phyloP scores from a whole-genome alignment of 2,888 invertebrate genomes.

The Hoplodrina ambigua region DNA sequence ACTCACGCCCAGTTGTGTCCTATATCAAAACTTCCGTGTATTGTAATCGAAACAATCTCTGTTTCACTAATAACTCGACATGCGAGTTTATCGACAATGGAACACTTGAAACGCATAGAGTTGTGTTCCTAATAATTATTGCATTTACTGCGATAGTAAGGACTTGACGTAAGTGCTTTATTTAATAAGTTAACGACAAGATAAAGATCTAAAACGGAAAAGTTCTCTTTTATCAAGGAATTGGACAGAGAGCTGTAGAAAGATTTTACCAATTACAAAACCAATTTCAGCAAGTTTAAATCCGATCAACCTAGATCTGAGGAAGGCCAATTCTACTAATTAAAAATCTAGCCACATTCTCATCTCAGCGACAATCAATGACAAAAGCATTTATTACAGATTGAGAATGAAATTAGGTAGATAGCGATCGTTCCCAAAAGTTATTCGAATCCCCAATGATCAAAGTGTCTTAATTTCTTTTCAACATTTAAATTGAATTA shows the following conservation, averaged over 20 bases:
- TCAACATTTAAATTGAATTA: not conserved
- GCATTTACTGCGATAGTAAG: slow-evolving; percentile 12
- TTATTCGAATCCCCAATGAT: not conserved
- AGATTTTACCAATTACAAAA: not conserved
- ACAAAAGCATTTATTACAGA: too few species aligned
- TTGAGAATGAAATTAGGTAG: too few species aligned
- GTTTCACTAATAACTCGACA: slow-evolving; percentile 30
- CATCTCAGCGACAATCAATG: too few species aligned
- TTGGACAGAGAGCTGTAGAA: not conserved
- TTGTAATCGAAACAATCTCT: slow-evolving; percentile 26
- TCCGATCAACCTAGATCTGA: not conserved
- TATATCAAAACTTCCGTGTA: slow-evolving; percentile 29
- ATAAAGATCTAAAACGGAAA: slow-evolving; percentile 9
- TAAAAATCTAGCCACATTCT: too few species aligned
- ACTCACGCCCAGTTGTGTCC: slow-evolving; percentile 16
- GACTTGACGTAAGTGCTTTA: slow-evolving; percentile 17
- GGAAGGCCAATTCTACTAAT: too few species aligned
- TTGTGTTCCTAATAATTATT: slow-evolving; percentile 21
- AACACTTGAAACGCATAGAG: slow-evolving; percentile 2
- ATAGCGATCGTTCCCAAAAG: too few species aligned
- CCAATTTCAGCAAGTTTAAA: not conserved
- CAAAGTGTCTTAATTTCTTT: slow-evolving; percentile 4
- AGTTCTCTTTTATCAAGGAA: not conserved
- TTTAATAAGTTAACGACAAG: slow-evolving; percentile 5
- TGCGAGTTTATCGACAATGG: slow-evolving; percentile 26